These are phyloP conservation scores for Halcyon badia DNA, from an alignment of 2,797 vertebrate species.

Conservation along the genomic window DNA sequence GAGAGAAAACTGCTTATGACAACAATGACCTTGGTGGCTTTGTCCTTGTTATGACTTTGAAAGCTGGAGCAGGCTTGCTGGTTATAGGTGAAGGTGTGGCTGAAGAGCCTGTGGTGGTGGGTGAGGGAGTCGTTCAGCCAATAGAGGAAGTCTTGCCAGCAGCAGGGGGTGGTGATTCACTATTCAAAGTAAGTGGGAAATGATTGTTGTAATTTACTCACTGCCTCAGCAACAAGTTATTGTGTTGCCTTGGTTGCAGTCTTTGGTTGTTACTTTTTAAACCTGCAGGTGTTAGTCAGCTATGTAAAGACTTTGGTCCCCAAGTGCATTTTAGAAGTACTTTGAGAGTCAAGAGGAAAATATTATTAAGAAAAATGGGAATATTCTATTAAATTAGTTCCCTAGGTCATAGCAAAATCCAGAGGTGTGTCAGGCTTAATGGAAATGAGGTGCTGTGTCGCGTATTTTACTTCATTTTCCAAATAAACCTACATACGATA, in stretches of 20 bases:
- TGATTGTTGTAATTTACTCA: conserved; percentile 32
- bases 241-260: conserved; percentile 16
- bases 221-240: conserved; percentile 31
- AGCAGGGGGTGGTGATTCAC: neutral
- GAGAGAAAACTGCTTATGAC: neutral
- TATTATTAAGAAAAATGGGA: neutral
- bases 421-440: neutral
- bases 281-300: conserved; percentile 52
- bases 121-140: neutral
- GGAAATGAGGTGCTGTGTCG: neutral
- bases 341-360: conserved; percentile 3
- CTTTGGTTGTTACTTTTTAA: conserved; percentile 44
- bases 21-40: neutral
- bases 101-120: neutral
- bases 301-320: conserved; percentile 5
- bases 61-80: neutral
- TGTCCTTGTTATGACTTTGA: neutral
- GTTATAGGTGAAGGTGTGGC: neutral
- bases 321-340: neutral
- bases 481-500: neutral
- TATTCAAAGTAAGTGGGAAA: neutral
- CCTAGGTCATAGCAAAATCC: neutral
- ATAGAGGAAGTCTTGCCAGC: neutral
- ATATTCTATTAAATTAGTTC: neutral
- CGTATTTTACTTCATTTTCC: neutral